Conservation (phyloP, 2,797 vertebrate genomes). For the Artibeus jamaicensis region DNA sequence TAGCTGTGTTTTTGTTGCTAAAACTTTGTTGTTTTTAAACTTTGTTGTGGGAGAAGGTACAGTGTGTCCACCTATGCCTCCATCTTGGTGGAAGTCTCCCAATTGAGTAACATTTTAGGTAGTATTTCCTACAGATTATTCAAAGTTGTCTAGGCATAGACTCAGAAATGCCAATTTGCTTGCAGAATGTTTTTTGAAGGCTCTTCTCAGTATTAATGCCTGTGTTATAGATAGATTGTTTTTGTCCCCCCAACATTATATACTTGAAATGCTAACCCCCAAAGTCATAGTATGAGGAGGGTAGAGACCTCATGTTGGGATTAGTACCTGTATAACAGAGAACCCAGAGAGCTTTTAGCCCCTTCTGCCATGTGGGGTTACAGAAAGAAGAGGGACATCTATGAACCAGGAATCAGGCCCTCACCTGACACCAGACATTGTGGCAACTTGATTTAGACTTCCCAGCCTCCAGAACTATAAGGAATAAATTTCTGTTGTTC, state of each 20-base stretch:
- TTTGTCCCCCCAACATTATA: background rate
- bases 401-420: no score
- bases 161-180: background rate
- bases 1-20: no score
- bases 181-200: background rate
- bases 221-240: background rate
- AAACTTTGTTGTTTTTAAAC: no score
- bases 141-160: background rate
- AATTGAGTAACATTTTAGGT: background rate
- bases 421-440: background rate
- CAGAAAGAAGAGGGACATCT: background rate
- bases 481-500: background rate
- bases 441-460: background rate
- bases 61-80: no score
- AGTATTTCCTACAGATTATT: background rate
- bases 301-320: background rate
- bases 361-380: background rate
- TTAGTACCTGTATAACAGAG: background rate
- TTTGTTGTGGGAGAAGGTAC: no score
- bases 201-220: background rate
- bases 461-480: background rate
- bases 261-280: background rate
- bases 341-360: background rate
- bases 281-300: background rate
- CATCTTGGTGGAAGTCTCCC: no score